Base-by-base conservation (phyloP, 1,140 invertebrate species). In the Gonatopus flavifemur region DNA sequence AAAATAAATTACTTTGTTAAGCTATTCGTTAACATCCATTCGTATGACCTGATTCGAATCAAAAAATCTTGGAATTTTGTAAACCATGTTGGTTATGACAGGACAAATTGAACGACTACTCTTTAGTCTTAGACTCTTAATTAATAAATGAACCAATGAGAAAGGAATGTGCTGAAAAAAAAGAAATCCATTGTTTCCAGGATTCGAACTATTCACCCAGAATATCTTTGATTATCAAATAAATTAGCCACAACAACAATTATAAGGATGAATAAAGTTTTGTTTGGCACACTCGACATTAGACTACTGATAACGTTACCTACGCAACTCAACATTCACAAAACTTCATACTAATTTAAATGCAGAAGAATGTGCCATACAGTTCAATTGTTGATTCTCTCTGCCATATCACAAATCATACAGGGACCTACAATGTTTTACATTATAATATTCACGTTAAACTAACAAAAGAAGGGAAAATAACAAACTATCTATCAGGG, bases 101-200 rank as follows among this genome's bases (percentile, higher is more conserved):
- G n/a, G n/a, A n/a, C n/a, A n/a, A n/a, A n/a, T n/a, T n/a, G n/a
- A n/a, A n/a, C n/a, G n/a, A n/a, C n/a, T n/a, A n/a, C n/a, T 38
- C 41, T 28, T 48, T 35, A 63, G 57, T 65, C 57, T 70, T 66
- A 48, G 21, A 37, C 49, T 53, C 52, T 64, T 59, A 57, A 62
- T 55, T 58, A 48, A 62, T 68, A 62, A 60, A 49, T 59, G 57
- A 60, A 49, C 55, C 49, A 47, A 59, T 40, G 33, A 50, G 30
- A 52, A 36, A 64, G 69, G 66, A 69, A 72, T 73, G 69, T 73
- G 33, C 54, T 41, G 42, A 32, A 52, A 54, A 49, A 57, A 58
- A 65, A 59, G 22, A 18, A 55, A 21, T 19, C 38, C 16, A 28
- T 48, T 38, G 44, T 46, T 38, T 49, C 21, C 32, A 36, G n/a